phyloP scores from a whole-genome alignment of 2,113 vertebrate species.

The Saimiri boliviensis region DNA sequence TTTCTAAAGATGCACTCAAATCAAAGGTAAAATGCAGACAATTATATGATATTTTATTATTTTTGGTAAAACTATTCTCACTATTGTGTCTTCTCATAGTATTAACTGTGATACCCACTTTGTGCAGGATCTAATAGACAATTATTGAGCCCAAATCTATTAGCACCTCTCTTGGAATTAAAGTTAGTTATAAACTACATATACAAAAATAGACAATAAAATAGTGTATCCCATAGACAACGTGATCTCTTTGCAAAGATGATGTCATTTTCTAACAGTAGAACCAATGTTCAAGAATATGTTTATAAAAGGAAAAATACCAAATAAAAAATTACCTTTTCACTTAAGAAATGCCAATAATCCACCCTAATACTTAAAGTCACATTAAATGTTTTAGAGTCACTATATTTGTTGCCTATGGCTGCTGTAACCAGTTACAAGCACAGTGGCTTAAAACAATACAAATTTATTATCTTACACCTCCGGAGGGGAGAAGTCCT shows the following conservation, averaged over 20 bases:
- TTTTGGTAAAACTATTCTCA: conserved; percentile 84
- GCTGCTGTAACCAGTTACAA: background rate
- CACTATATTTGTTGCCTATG: background rate
- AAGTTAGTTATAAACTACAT: background rate
- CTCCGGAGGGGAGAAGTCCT: background rate
- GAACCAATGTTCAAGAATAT: background rate
- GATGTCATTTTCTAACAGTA: background rate
- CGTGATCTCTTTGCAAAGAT: background rate
- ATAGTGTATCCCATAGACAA: background rate
- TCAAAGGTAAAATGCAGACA: conserved; percentile 79
- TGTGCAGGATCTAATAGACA: conserved; percentile 73
- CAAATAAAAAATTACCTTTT: background rate
- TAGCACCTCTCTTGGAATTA: background rate
- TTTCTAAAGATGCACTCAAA: conserved; percentile 77
- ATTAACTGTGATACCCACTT: conserved; percentile 79
- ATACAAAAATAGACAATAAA: background rate
- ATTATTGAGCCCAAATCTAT: background rate
- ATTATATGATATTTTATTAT: conserved; percentile 71
- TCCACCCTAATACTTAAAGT: background rate
- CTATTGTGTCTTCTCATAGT: conserved; percentile 76
- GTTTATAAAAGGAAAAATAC: conserved; percentile 21
- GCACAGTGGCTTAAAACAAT: background rate
- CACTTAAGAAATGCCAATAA: background rate
- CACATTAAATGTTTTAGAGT: background rate
- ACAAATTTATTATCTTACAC: background rate